Conservation (phyloP, 2,888 invertebrate genomes). For the Toxonevra muliebris region DNA sequence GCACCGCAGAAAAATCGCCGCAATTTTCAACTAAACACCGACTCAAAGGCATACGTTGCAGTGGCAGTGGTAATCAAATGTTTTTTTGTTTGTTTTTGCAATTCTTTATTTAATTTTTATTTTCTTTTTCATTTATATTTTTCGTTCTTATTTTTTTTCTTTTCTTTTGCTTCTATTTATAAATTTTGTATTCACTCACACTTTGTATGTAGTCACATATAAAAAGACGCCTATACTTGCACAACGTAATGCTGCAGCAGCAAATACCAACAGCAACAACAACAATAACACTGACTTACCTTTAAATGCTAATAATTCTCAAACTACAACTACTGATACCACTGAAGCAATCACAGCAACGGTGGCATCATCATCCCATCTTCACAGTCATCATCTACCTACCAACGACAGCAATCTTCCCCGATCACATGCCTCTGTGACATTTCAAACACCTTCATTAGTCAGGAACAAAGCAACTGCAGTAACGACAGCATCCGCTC, state of each 20-base stretch:
- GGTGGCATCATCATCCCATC: slow-evolving; percentile 25
- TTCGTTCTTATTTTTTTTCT: slow-evolving; percentile 33
- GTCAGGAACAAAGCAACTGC: slow-evolving; percentile 38
- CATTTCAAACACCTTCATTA: slow-evolving; percentile 55
- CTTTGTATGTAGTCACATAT: slow-evolving; percentile 79
- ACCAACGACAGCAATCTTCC: slow-evolving; percentile 33
- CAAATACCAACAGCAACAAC: slow-evolving; percentile 32
- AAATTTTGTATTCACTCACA: background rate
- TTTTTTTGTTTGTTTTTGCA: slow-evolving; percentile 12
- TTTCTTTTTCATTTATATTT: slow-evolving; percentile 33
- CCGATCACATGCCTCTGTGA: slow-evolving; percentile 55
- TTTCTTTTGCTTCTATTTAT: no score
- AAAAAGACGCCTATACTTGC: slow-evolving; percentile 72
- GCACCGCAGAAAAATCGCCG: slow-evolving; percentile 40
- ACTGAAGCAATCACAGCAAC: slow-evolving; percentile 33
- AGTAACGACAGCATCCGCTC: slow-evolving; percentile 33
- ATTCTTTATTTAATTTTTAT: slow-evolving; percentile 27
- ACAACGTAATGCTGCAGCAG: slow-evolving; percentile 36
- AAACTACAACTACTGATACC: slow-evolving; percentile 32
- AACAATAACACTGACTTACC: slow-evolving; percentile 29
- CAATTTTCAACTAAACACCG: slow-evolving; percentile 56
- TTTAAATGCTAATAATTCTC: slow-evolving; percentile 23
- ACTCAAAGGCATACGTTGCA: slow-evolving; percentile 62
- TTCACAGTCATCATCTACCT: slow-evolving; percentile 26
- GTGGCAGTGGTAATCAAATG: slow-evolving; percentile 60